phyloP scores from a whole-genome alignment of 2,113 vertebrate genomes.

The Chloroceryle aenea region DNA sequence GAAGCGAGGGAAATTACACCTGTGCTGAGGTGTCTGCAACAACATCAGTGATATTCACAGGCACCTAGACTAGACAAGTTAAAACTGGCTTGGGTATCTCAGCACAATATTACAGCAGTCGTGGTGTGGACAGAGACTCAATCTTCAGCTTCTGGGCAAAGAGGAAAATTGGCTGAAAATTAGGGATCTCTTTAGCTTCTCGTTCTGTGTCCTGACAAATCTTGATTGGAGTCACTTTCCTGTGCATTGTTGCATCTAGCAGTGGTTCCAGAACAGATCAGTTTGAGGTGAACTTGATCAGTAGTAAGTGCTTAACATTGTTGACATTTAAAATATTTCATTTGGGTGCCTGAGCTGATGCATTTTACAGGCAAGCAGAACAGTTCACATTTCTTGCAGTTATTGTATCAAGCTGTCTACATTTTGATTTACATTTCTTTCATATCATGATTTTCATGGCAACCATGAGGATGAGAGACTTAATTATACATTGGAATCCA shows the following conservation, averaged over 20 bases:
- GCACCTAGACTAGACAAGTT: neutral
- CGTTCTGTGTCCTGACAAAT: neutral
- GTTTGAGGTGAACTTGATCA: neutral
- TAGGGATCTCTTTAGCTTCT: neutral
- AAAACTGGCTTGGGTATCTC: neutral
- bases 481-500: constrained; percentile 28
- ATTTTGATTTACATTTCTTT: constrained; percentile 36
- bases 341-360: neutral
- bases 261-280: neutral
- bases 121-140: neutral
- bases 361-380: neutral
- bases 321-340: neutral
- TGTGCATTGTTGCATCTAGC: neutral
- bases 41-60: neutral
- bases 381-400: neutral
- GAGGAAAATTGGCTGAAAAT: neutral
- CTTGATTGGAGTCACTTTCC: neutral
- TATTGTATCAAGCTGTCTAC: constrained; percentile 7
- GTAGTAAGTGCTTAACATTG: neutral
- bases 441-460: neutral
- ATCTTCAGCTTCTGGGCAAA: neutral
- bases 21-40: neutral
- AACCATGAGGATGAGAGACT: constrained; percentile 2
- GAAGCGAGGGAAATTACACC: neutral
- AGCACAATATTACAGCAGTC: neutral